Evolutionary conservation across 2,888 invertebrate genomes (phyloP).

Genomic region (Iphiclides podalirius): DNA sequence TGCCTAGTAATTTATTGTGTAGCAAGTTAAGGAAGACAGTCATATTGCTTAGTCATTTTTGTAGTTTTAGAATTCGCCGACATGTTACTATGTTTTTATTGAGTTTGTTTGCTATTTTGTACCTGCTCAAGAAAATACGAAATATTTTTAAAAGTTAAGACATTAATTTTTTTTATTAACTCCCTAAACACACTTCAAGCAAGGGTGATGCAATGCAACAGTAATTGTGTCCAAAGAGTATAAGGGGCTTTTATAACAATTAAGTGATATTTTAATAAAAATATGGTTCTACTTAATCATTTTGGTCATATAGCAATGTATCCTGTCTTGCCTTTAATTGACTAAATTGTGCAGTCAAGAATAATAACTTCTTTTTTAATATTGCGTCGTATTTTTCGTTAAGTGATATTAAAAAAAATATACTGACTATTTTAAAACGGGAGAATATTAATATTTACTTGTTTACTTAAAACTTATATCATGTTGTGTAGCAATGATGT

Average conservation of each 20-base stretch:
- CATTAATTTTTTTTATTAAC: neutral
- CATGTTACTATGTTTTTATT: constrained; percentile 25
- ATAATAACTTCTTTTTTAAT: too few relatives aligned
- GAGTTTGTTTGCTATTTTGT: constrained; percentile 50
- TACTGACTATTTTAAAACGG: too few relatives aligned
- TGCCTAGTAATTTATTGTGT: constrained; percentile 56
- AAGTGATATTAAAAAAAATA: too few relatives aligned
- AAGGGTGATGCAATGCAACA: constrained; percentile 16
- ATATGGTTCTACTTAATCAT: too few relatives aligned
- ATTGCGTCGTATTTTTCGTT: too few relatives aligned
- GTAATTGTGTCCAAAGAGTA: constrained; percentile 7
- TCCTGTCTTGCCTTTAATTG: too few relatives aligned
- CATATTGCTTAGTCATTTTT: constrained; percentile 73
- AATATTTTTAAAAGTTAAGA: constrained; percentile 19
- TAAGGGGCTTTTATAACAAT: constrained; percentile 3
- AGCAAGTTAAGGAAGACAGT: constrained; percentile 59
- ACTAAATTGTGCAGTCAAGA: too few relatives aligned
- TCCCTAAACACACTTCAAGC: neutral
- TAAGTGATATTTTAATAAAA: too few relatives aligned
- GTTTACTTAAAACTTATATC: too few relatives aligned
- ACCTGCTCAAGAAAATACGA: constrained; percentile 47
- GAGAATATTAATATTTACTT: too few relatives aligned
- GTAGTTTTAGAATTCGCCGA: constrained; percentile 46
- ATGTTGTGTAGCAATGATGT: too few relatives aligned
- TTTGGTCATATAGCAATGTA: too few relatives aligned